A percentile compares a stretch with the other conserved stretches of the same genome.
These are phyloP conservation scores for Zenarchopterus dispar DNA, from an alignment of 2,797 vertebrate genomes.

Conservation along the genomic window DNA sequence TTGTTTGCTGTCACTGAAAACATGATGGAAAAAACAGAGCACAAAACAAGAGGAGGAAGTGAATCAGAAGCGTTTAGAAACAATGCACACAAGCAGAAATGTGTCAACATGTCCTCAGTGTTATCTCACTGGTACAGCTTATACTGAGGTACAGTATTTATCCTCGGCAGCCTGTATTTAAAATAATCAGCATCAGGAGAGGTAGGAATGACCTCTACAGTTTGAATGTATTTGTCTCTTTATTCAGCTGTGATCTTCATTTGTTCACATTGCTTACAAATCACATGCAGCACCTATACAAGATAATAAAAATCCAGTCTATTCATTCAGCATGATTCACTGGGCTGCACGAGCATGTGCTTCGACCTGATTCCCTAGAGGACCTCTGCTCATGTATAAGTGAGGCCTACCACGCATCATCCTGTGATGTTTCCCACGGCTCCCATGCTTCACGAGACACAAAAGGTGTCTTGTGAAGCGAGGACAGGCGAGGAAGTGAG, in stretches of 20 bases:
- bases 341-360: not conserved
- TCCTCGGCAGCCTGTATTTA: slow-evolving; percentile 14
- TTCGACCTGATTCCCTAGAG: slow-evolving; percentile 2
- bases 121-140: slow-evolving; percentile 65
- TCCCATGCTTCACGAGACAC: slow-evolving; percentile 32
- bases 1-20: not conserved
- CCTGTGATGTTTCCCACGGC: slow-evolving; percentile 35
- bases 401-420: slow-evolving; percentile 29
- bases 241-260: slow-evolving; percentile 11
- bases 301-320: not conserved
- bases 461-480: too few relatives aligned
- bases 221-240: not conserved
- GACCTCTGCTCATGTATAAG: slow-evolving; percentile 22
- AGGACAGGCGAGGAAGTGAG: slow-evolving; percentile 24
- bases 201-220: slow-evolving; percentile 31
- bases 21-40: too few relatives aligned
- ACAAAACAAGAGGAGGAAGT: slow-evolving; percentile 7
- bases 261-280: slow-evolving; percentile 10
- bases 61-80: slow-evolving; percentile 29
- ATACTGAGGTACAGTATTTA: slow-evolving; percentile 29
- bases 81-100: slow-evolving; percentile 23
- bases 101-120: slow-evolving; percentile 42
- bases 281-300: not conserved
- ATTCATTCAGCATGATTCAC: slow-evolving; percentile 21
- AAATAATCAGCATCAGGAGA: slow-evolving; percentile 30